Conservation (phyloP, 2,113 vertebrate species). For the Naja naja region DNA sequence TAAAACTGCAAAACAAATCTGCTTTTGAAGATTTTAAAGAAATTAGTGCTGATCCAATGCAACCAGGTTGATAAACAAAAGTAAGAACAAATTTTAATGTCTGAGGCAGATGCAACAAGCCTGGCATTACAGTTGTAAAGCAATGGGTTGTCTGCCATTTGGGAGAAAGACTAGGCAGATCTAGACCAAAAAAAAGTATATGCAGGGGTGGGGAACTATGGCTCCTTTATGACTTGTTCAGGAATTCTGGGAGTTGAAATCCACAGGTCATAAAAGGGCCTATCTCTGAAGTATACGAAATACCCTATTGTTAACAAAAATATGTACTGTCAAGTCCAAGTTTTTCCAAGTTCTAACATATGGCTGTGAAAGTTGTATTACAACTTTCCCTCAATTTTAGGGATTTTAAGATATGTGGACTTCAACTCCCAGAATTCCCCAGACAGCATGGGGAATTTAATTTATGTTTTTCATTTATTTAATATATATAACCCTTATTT, state of each 20-base stretch:
- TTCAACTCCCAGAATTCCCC: background rate
- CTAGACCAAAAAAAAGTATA: background rate
- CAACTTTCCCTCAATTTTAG: no score
- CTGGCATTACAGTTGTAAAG: background rate
- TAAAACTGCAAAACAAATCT: background rate
- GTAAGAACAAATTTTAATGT: background rate
- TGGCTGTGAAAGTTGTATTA: background rate
- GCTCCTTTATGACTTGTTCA: no score
- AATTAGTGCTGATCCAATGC: background rate
- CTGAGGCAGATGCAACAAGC: background rate
- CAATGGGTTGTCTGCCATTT: background rate
- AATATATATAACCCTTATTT: background rate
- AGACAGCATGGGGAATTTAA: background rate
- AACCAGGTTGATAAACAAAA: background rate
- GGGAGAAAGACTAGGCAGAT: background rate
- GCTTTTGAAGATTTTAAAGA: background rate
- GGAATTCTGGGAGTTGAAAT: no score
- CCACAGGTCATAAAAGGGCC: no score
- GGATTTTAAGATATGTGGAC: background rate
- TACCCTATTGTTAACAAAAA: background rate
- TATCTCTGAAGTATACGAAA: background rate
- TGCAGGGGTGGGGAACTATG: no score
- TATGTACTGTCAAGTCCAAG: background rate
- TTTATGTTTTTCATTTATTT: background rate
- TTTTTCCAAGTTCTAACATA: background rate